Evolutionary conservation across 2,113 vertebrate species (phyloP).

Genomic region (Phalacrocorax aristotelis): DNA sequence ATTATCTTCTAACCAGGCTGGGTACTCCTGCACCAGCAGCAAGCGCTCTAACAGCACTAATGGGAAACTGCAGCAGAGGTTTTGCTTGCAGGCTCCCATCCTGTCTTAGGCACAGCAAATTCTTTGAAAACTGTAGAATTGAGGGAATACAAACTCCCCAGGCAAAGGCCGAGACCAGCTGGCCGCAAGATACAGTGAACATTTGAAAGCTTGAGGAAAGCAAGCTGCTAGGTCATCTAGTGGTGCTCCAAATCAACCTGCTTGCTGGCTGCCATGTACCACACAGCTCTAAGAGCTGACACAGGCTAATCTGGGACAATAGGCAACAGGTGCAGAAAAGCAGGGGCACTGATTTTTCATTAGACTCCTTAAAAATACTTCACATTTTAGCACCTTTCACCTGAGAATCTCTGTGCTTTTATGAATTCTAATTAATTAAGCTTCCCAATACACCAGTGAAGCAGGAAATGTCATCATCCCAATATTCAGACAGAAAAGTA

Average conservation of each 20-base stretch:
- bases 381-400: conserved; percentile 30
- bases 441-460: conserved; percentile 22
- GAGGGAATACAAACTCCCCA: background rate
- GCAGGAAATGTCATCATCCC: conserved; percentile 9
- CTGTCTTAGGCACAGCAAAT: background rate
- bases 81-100: background rate
- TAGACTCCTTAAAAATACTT: conserved; percentile 31
- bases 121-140: background rate
- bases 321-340: background rate
- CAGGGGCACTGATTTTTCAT: background rate
- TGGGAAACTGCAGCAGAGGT: background rate
- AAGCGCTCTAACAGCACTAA: background rate
- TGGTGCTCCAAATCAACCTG: background rate
- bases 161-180: background rate
- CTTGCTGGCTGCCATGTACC: background rate
- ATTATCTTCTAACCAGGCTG: background rate
- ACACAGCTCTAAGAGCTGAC: background rate
- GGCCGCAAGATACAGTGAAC: background rate
- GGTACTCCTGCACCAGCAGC: background rate
- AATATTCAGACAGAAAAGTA: background rate
- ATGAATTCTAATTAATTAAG: conserved; percentile 53
- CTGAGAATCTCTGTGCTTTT: background rate
- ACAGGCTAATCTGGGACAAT: background rate
- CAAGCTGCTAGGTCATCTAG: background rate
- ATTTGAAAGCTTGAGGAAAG: background rate